Evolutionary conservation across 2,113 vertebrate species (phyloP).

Genomic region (Ammodytes marinus): DNA sequence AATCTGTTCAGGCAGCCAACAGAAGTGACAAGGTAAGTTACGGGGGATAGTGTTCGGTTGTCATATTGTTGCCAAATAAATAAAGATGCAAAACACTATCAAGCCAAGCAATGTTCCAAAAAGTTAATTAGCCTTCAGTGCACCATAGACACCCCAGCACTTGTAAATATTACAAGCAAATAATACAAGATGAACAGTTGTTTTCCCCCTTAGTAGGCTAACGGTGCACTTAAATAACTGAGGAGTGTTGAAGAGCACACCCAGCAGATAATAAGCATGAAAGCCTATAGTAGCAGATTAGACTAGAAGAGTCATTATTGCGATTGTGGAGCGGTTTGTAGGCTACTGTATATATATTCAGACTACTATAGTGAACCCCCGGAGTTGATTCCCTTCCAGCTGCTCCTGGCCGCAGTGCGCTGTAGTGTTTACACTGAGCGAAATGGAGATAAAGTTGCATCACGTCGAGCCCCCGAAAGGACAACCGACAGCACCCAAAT

Average conservation of each 20-base stretch:
- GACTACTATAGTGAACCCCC: constrained; percentile 8
- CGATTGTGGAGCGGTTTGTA: constrained; percentile 39
- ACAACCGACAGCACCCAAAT: constrained; percentile 8
- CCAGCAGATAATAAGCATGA: not conserved
- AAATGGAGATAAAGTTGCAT: constrained; percentile 77
- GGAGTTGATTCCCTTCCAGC: constrained; percentile 70
- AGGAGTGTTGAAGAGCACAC: not conserved
- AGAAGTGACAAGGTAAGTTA: constrained; percentile 1
- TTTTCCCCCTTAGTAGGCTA: no score
- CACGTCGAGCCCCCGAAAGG: constrained; percentile 27
- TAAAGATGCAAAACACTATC: not conserved
- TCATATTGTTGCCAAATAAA: not conserved
- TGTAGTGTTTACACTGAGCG: constrained; percentile 72
- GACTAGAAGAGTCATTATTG: not conserved
- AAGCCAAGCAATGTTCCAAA: not conserved
- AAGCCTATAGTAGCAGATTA: not conserved
- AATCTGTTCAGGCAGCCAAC: not conserved
- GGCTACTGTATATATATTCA: not conserved
- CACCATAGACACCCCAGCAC: not conserved
- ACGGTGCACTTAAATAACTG: rapidly evolving
- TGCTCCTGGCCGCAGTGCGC: constrained; percentile 79
- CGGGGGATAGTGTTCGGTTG: not conserved
- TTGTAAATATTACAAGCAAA: not conserved
- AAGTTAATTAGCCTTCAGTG: constrained; percentile 2
- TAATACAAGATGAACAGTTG: not conserved